Evolutionary conservation across 2,888 invertebrate genomes (phyloP), one percentile per base, ranked within the genome.

Genomic region (Lepas anatifera): DNA sequence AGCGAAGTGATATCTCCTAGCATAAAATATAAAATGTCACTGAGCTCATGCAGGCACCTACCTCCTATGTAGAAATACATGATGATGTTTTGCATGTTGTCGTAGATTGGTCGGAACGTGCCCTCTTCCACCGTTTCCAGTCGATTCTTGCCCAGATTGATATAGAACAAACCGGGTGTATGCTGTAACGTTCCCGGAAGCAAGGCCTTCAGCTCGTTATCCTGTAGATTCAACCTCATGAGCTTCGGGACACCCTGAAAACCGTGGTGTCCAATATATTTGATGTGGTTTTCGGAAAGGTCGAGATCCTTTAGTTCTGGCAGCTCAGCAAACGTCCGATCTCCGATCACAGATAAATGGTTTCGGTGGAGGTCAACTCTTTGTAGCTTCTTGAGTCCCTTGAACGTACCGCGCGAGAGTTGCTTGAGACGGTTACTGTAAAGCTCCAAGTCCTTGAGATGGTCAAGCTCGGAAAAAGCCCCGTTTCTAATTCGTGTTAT

Each of bases 11-110:
- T n/a, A n/a, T n/a, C n/a, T n/a, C n/a, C n/a, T n/a, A n/a, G n/a
- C n/a, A n/a, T n/a, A n/a, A n/a, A n/a, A n/a, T n/a, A n/a, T n/a
- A n/a, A n/a, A n/a, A n/a, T n/a, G n/a, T n/a, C n/a, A n/a, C n/a
- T n/a, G n/a, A n/a, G n/a, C n/a, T n/a, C n/a, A n/a, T n/a, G n/a
- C 41, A 41, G 41, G 66, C 68, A 85, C 87, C 84, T 83, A 91
- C 91, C 89, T 84, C 87, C 87, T 72, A 91, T 82, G 76, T 87
- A 85, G 78, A 92, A 85, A 83, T 87, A 86, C 79, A 89, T 88
- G 77, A 86, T 86, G 76, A 81, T 84, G 77, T 88, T 88, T 81
- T 87, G 87, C 80, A 92, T 84, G 81, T 89, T 89, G 79, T 87
- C 86, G 80, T 89, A 83, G 81, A 91, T 87, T 72, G 90, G 90